Conservation (phyloP, 2,888 invertebrate genomes). For the Amiota mariae region DNA sequence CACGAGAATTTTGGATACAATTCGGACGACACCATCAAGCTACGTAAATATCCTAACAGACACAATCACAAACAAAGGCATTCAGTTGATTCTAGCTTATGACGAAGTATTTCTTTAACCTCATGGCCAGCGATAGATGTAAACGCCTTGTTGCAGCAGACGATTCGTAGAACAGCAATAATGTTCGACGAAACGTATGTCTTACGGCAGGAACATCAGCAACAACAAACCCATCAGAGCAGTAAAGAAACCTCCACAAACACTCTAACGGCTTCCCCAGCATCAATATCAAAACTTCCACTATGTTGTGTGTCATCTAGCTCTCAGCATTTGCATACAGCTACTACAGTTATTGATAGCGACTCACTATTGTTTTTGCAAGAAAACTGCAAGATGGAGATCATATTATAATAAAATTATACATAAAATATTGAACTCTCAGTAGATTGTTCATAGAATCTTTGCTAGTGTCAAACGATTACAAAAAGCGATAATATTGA, state of each 20-base stretch:
- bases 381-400: constrained; percentile 69
- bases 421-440: too few relatives aligned
- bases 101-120: constrained; percentile 75
- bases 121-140: constrained; percentile 74
- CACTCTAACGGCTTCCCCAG: constrained; percentile 67
- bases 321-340: constrained; percentile 56
- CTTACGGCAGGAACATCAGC: constrained; percentile 33
- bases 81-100: constrained; percentile 70
- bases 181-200: constrained; percentile 47
- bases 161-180: constrained; percentile 66
- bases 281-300: constrained; percentile 67
- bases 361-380: constrained; percentile 67
- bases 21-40: constrained; percentile 47
- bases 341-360: constrained; percentile 63
- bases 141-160: constrained; percentile 72
- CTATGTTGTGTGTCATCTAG: constrained; percentile 41
- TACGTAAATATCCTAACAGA: constrained; percentile 65
- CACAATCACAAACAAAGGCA: constrained; percentile 68
- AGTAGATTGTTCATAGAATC: too few relatives aligned
- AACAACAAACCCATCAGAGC: constrained; percentile 41
- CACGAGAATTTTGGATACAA: too few relatives aligned
- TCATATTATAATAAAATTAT: constrained; percentile 72
- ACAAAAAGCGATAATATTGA: too few relatives aligned
- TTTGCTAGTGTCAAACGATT: too few relatives aligned
- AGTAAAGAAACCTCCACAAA: constrained; percentile 71